phyloP scores from a whole-genome alignment of 2,888 invertebrate genomes.

The Metellina segmentata region DNA sequence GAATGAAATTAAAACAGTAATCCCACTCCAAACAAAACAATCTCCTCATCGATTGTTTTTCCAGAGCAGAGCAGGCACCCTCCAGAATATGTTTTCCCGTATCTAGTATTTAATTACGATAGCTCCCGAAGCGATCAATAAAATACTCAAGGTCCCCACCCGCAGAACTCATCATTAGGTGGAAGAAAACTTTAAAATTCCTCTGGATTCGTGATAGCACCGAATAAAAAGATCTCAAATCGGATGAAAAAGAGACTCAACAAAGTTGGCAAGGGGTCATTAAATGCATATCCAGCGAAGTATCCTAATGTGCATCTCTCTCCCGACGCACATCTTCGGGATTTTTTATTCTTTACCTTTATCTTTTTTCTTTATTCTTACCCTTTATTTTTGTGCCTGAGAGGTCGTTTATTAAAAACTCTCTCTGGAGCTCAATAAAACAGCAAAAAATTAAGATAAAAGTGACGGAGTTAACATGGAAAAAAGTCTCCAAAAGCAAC shows the following conservation, averaged over 20 bases:
- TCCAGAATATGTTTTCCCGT: constrained; percentile 12
- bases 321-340: constrained; percentile 8
- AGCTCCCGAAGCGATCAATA: constrained; percentile 38
- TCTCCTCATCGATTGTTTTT: background rate
- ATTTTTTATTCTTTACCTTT: background rate
- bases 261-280: constrained; percentile 55
- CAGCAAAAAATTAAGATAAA: constrained; percentile 34
- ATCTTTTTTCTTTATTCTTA: too few species aligned
- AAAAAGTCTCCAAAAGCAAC: constrained; percentile 24
- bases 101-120: constrained; percentile 33
- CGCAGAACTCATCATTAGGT: constrained; percentile 19
- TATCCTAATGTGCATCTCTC: constrained; percentile 66
- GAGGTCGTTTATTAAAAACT: constrained; percentile 66
- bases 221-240: background rate
- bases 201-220: background rate
- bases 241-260: constrained; percentile 28
- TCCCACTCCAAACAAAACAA: background rate
- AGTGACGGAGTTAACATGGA: constrained; percentile 20
- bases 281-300: constrained; percentile 58
- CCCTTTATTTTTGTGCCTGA: constrained; percentile 25
- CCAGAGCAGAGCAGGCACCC: background rate
- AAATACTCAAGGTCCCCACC: constrained; percentile 4
- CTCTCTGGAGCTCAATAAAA: constrained; percentile 37
- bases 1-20: background rate
- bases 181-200: constrained; percentile 46